Evolutionary conservation across 2,113 vertebrate species (phyloP).

Genomic region (Trinectes maculatus): DNA sequence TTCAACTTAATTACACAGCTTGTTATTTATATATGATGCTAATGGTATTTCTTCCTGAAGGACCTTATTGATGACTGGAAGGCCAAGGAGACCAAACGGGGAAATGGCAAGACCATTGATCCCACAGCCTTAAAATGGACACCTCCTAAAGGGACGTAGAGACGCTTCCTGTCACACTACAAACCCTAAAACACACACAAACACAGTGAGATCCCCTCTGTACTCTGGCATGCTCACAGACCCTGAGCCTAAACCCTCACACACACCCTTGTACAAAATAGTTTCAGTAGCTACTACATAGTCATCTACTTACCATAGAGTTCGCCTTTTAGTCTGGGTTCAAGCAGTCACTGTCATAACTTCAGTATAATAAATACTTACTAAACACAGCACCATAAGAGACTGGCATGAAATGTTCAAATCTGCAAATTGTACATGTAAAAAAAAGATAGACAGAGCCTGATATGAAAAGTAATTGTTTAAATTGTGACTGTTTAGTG

Average conservation of each 20-base stretch:
- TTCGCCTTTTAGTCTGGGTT: slow-evolving; percentile 33
- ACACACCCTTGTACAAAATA: slow-evolving; percentile 21
- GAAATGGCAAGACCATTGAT: slow-evolving; percentile 93
- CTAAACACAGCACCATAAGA: no score
- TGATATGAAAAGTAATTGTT: neutral
- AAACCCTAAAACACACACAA: slow-evolving; percentile 6
- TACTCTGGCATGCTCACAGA: slow-evolving; percentile 48
- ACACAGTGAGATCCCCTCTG: slow-evolving; percentile 9
- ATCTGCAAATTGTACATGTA: no score
- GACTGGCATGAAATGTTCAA: neutral
- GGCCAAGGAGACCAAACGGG: slow-evolving; percentile 94
- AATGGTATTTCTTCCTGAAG: slow-evolving; percentile 66
- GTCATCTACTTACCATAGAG: neutral
- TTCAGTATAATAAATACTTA: neutral
- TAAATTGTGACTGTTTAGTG: no score
- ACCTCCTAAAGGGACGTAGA: slow-evolving; percentile 95
- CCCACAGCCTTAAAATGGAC: slow-evolving; percentile 97
- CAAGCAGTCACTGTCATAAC: slow-evolving; percentile 26
- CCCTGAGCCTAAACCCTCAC: slow-evolving; percentile 18
- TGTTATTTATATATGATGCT: no score
- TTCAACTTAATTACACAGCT: neutral
- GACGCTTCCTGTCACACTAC: slow-evolving; percentile 25
- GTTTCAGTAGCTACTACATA: slow-evolving; percentile 29
- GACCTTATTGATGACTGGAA: slow-evolving; percentile 98
- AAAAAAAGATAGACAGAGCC: no score